phyloP scores from a whole-genome alignment of 2,888 invertebrate genomes.

The Sesia bembeciformis region DNA sequence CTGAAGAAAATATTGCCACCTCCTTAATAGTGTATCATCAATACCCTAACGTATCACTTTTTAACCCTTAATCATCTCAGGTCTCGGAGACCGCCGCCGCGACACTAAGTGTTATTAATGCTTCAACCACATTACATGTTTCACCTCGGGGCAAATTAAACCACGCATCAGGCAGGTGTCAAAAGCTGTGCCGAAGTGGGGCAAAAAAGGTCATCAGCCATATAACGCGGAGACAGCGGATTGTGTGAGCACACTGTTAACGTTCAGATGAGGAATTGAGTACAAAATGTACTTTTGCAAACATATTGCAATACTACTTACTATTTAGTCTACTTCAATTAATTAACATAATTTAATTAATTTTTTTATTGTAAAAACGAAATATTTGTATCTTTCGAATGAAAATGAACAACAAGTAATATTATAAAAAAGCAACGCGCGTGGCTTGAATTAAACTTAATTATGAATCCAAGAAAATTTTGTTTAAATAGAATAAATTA shows the following conservation, averaged over 20 bases:
- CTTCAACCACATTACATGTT: constrained; percentile 40
- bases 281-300: too few species aligned
- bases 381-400: too few species aligned
- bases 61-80: constrained; percentile 44
- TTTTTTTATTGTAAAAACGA: too few species aligned
- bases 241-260: constrained; percentile 18
- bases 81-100: constrained; percentile 31
- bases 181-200: constrained; percentile 54
- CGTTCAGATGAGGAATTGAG: background rate
- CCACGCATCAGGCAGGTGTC: constrained; percentile 64
- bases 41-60: constrained; percentile 50
- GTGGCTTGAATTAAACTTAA: too few species aligned
- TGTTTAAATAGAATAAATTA: too few species aligned
- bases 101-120: constrained; percentile 60
- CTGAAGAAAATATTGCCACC: background rate
- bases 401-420: too few species aligned
- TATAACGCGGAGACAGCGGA: constrained; percentile 38
- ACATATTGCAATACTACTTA: too few species aligned
- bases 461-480: too few species aligned
- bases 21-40: background rate
- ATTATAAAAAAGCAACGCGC: too few species aligned
- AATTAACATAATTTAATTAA: too few species aligned
- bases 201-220: constrained; percentile 64
- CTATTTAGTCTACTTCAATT: too few species aligned
- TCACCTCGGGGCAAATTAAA: constrained; percentile 51